Evolutionary conservation across 2,113 vertebrate genomes (phyloP), one percentile per base, ranked within the genome.

Genomic region (Labrus mixtus): DNA sequence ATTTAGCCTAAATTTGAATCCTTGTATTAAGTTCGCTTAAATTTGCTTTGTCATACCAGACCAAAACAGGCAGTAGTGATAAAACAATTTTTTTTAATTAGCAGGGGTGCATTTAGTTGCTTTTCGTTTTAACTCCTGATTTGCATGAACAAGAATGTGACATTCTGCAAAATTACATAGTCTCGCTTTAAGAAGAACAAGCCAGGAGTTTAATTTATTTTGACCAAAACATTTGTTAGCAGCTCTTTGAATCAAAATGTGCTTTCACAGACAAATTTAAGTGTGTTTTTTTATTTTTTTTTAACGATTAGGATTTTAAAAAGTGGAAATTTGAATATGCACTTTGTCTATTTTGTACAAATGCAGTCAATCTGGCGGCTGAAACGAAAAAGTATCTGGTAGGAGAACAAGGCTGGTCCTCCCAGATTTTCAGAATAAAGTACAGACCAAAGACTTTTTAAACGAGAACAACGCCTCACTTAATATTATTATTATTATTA

Each of bases 391-490:
- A 43, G 13, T 73, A 60, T 51, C n/a, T 57, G 57, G 65, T 17
- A 46, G 73, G 61, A 59, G 50, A 70, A 76, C 20, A 22, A 16
- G 25, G 55, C 43, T 43, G 45, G n/a, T 79, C 46, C 53, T 68
- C 20, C 58, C 29, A 78, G 64, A 63, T 54, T 57, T 82, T 81
- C 68, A 86, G 57, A 78, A 50, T 69, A 79, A 65, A 59, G 78
- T 79, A 77, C 70, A 92, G 89, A 92, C 91, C 91, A 93, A 93
- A 92, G 89, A 92, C 68, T 82, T 88, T 90, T 78, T 83, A 55
- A 55, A 78, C 65, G 56, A 68, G 76, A 77, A 73, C 25, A 51
- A 79, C 73, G 62, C 73, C 63, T 76, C 71, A 74, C 75, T 85
- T 39, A n/a, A n/a, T n/a, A 33, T 33, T 33, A 25, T 25, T 25